Evolutionary conservation across 1,140 invertebrate genomes (phyloP), one percentile per base, ranked within the genome.

Genomic region (Ceratitis capitata): DNA sequence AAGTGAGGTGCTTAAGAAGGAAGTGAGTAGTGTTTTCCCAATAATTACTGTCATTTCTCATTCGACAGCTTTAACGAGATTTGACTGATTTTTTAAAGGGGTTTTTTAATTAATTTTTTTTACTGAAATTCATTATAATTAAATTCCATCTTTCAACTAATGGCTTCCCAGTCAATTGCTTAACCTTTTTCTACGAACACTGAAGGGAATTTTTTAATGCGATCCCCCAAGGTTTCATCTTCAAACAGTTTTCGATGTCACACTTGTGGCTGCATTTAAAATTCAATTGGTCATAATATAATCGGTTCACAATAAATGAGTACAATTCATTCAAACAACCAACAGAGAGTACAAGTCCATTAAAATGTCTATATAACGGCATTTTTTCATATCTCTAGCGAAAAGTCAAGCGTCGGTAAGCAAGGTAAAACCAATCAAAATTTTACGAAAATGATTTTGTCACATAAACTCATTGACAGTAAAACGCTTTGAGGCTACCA

Each of bases 381-480:
- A n/a, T n/a, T n/a, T n/a, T n/a, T n/a, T n/a, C n/a, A n/a, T n/a
- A n/a, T n/a, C n/a, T 12, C 7, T 74, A n/a, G n/a, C 39, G 6
- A 74, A 45, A 26, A 74, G 69, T 45, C 45, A 74, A 74, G n/a
- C n/a, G n/a, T n/a, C 32, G 6, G 39, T 39, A 45, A 23, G 39
- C 39, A 23, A n/a, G 14, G 3, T 16, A n/a, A 26, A n/a, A 14
- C 69, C 39, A 74, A 74, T 45, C 39, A 74, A 45, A 74, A 0
- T 47, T 47, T 7, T 47, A 26, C 69, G 69, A 78, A 78, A 78
- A 78, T 47, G 42, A 78, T 78, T 78, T 78, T 47, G 69, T 78
- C 69, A 78, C 69, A 78, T 78, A 78, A 78, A 78, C 45, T 78
- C 45, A 78, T 78, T 78, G 69, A 47, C 69, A 78, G 42, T 10